Evolutionary conservation across 2,113 vertebrate species (phyloP).

Genomic region (Nerophis ophidion): DNA sequence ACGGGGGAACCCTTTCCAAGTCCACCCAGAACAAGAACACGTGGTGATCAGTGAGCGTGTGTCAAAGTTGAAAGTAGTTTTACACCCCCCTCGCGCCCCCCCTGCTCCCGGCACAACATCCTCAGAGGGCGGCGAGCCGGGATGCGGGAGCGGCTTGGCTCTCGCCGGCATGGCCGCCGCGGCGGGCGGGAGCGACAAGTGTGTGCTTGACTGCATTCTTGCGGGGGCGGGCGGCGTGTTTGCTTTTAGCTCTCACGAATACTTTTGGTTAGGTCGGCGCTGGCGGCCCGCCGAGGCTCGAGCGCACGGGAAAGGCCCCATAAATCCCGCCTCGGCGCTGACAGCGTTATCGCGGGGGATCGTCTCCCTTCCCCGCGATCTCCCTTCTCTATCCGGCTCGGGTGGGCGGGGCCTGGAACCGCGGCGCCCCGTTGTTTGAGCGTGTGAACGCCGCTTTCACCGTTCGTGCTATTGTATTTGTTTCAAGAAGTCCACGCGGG

Average conservation of each 20-base stretch:
- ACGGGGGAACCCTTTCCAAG: no score
- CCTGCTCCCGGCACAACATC: constrained; percentile 27
- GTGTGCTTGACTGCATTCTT: constrained; percentile 66
- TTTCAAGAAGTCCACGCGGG: neutral
- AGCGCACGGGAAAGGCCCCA: neutral
- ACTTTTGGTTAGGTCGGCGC: constrained; percentile 11
- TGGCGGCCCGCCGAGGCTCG: no score
- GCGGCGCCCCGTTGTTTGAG: constrained; percentile 16
- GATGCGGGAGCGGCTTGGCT: constrained; percentile 45
- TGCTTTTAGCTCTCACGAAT: constrained; percentile 38
- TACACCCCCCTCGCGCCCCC: neutral
- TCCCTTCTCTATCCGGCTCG: constrained; percentile 6
- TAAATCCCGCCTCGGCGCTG: constrained; percentile 1
- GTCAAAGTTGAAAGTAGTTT: no score
- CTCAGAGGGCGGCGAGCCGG: constrained; percentile 27
- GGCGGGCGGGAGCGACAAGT: constrained; percentile 44
- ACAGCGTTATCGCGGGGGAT: neutral
- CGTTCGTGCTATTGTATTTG: constrained; percentile 13
- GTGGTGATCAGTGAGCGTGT: no score
- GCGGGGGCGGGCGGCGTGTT: constrained; percentile 56
- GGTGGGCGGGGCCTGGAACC: constrained; percentile 16
- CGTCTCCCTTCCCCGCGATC: neutral
- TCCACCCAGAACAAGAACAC: no score
- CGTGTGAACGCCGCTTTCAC: neutral
- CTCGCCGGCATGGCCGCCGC: constrained; percentile 28